Conservation (phyloP, 2,888 invertebrate genomes). For the Blastobasis adustella region DNA sequence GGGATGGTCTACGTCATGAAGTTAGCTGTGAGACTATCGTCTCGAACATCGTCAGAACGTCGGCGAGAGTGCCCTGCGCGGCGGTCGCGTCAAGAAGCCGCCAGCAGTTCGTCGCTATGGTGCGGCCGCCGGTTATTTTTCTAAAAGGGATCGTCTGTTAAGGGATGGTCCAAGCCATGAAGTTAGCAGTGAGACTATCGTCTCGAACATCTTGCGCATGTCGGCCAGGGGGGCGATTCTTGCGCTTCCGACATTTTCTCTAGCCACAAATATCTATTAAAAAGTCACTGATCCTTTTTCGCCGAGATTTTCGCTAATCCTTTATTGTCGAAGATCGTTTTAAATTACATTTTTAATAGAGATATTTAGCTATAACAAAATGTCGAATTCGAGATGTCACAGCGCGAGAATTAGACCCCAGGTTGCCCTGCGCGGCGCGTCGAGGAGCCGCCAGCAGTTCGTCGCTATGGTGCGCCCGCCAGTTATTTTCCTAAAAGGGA, state of each 20-base stretch:
- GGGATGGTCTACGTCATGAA: too few species aligned
- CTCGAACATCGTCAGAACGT: conserved; percentile 66
- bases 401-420: too few species aligned
- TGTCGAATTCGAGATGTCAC: too few species aligned
- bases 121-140: conserved; percentile 55
- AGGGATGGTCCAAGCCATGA: neutral
- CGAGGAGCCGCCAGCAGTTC: conserved; percentile 78
- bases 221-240: too few species aligned
- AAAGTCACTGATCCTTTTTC: too few species aligned
- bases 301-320: too few species aligned
- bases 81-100: conserved; percentile 73
- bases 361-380: too few species aligned
- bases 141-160: conserved; percentile 29
- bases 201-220: too few species aligned
- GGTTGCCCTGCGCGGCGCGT: conserved; percentile 56
- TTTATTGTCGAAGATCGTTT: too few species aligned
- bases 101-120: conserved; percentile 76
- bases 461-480: conserved; percentile 68
- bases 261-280: too few species aligned
- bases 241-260: too few species aligned
- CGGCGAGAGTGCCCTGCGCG: conserved; percentile 37
- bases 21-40: conserved; percentile 61
- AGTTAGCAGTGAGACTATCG: neutral
- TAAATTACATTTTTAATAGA: too few species aligned
- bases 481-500: conserved; percentile 38